Percentiles rank a stretch among this genome's conserved stretches.
These are phyloP conservation scores for Sesia apiformis DNA, from an alignment of 2,888 invertebrate species.

Conservation along the genomic window DNA sequence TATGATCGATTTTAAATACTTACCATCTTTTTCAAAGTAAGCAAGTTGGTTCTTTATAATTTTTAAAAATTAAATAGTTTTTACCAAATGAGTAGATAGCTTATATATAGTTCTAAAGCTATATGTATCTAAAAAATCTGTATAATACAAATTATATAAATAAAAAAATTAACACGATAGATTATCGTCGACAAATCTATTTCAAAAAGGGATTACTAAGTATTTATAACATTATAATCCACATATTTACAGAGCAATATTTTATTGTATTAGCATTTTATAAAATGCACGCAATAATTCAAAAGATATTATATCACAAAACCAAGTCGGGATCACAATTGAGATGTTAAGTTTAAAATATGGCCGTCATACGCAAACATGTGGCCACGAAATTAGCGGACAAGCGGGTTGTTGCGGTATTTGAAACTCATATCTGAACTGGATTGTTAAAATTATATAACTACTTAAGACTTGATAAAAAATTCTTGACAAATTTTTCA, in stretches of 20 bases:
- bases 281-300: conserved; percentile 57
- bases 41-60: too few relatives aligned
- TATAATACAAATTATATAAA: neutral
- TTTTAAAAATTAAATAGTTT: too few relatives aligned
- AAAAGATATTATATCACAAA: conserved; percentile 49
- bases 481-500: too few relatives aligned
- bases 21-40: too few relatives aligned
- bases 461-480: too few relatives aligned
- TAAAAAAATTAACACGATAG: neutral
- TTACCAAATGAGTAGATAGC: too few relatives aligned
- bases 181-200: neutral
- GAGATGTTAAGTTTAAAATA: conserved; percentile 49
- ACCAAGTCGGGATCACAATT: conserved; percentile 38
- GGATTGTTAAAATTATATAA: too few relatives aligned
- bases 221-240: conserved; percentile 5
- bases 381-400: conserved; percentile 16
- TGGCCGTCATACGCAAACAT: conserved; percentile 23
- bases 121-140: too few relatives aligned
- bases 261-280: conserved; percentile 54
- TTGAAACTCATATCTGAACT: too few relatives aligned
- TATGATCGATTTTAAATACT: too few relatives aligned
- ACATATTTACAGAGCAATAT: conserved; percentile 50
- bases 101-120: too few relatives aligned
- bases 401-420: neutral
- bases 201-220: neutral